Percentiles rank a stretch among this genome's conserved stretches.
Evolutionary conservation across 2,113 vertebrate genomes (phyloP).

Genomic region (Osmerus mordax): DNA sequence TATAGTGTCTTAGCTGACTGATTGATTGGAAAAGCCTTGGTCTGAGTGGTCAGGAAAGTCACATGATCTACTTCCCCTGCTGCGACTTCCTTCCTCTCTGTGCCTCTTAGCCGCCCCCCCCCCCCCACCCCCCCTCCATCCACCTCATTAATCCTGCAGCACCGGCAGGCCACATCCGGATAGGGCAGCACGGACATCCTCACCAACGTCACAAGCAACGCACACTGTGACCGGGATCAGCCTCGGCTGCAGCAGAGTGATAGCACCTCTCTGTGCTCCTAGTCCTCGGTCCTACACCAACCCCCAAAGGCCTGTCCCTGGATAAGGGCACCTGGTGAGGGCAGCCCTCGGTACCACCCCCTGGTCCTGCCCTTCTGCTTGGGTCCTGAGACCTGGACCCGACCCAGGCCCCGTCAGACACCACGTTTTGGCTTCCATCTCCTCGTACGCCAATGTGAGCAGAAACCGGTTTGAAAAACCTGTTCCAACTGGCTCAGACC

Average conservation of each 20-base stretch:
- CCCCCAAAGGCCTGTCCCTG: too few species aligned
- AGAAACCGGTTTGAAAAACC: slow-evolving; percentile 11
- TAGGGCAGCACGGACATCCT: background rate
- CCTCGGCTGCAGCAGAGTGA: too few species aligned
- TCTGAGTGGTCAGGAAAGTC: background rate
- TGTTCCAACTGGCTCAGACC: slow-evolving; percentile 9
- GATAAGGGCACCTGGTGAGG: too few species aligned
- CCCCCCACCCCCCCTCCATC: slow-evolving; percentile 3
- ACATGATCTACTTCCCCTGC: background rate
- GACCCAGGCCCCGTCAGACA: slow-evolving; percentile 6
- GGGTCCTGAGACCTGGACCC: background rate
- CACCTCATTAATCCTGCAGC: background rate
- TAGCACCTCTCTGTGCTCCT: background rate
- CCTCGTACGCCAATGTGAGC: background rate
- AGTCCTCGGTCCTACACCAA: too few species aligned
- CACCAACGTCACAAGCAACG: background rate
- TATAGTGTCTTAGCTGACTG: too few species aligned
- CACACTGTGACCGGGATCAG: too few species aligned
- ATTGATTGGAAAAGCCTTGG: background rate
- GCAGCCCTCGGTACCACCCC: too few species aligned
- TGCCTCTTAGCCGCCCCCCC: background rate
- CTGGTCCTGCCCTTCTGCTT: slow-evolving; percentile 10
- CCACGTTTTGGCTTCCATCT: background rate
- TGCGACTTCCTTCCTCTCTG: background rate
- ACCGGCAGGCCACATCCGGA: background rate